Conservation (phyloP, 2,888 invertebrate genomes). For the Tubulanus polymorphus region DNA sequence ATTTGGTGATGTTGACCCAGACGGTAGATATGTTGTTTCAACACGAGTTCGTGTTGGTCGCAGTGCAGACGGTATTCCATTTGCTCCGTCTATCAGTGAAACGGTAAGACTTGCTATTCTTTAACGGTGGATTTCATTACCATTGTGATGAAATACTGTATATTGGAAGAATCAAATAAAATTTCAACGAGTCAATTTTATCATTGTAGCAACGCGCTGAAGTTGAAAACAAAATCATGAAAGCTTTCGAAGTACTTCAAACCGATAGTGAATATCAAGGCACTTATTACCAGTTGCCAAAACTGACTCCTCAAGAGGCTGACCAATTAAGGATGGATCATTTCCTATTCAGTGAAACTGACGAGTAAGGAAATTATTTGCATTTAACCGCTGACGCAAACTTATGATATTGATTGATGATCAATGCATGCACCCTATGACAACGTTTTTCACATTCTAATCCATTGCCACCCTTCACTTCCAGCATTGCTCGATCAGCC, state of each 20-base stretch:
- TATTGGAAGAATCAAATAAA: no score
- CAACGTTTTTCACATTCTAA: no score
- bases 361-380: conserved; percentile 26
- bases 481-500: neutral
- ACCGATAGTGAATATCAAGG: conserved; percentile 59
- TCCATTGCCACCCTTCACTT: no score
- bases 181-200: conserved; percentile 2
- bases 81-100: conserved; percentile 71
- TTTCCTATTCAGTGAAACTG: conserved; percentile 38
- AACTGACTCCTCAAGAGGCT: conserved; percentile 30
- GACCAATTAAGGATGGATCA: conserved; percentile 35
- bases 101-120: conserved; percentile 21
- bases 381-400: no score
- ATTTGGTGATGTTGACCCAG: conserved; percentile 77
- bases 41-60: conserved; percentile 57
- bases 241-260: conserved; percentile 25
- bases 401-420: no score
- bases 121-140: no score
- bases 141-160: conserved; percentile 27
- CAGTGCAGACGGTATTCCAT: conserved; percentile 35
- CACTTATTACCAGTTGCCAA: conserved; percentile 45
- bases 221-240: conserved; percentile 27
- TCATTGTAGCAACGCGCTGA: conserved; percentile 26
- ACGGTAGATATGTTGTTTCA: conserved; percentile 80
- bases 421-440: no score